These are phyloP conservation scores for Alligator mississippiensis DNA, from an alignment of 2,113 vertebrate species.

Conservation along the genomic window DNA sequence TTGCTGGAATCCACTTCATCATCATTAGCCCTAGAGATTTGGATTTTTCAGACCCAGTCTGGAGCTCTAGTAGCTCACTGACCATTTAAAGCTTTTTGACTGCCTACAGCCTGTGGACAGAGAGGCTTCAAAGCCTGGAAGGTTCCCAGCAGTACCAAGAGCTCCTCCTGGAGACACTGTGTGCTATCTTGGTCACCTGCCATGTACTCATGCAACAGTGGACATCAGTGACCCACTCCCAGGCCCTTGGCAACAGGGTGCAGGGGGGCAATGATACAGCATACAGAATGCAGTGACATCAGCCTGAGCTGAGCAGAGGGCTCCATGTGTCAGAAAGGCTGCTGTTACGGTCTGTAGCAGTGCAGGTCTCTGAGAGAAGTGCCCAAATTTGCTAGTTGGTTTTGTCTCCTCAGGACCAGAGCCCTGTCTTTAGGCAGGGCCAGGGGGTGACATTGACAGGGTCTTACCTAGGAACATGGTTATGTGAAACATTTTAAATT, in stretches of 20 bases:
- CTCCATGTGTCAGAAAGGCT: no score
- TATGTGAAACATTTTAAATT: no score
- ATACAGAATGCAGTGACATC: neutral
- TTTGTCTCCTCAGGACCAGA: no score
- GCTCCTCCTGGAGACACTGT: neutral
- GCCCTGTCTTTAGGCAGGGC: no score
- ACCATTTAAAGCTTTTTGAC: neutral
- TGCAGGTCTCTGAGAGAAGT: no score
- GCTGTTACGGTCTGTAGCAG: no score
- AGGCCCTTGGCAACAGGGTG: neutral
- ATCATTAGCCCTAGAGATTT: neutral
- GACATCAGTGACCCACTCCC: neutral
- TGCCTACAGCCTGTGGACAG: neutral
- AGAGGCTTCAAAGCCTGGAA: neutral
- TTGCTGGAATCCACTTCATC: neutral
- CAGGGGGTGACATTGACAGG: no score
- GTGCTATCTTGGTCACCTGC: neutral
- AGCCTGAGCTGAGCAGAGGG: no score
- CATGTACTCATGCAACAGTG: neutral
- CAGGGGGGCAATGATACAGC: neutral
- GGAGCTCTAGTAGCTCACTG: neutral
- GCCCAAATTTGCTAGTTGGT: no score
- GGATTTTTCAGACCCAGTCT: neutral
- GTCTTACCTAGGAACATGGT: no score
- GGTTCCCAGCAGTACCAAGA: neutral